Evolutionary conservation across 1,140 invertebrate species (phyloP).

Genomic region (Microplitis mediator): DNA sequence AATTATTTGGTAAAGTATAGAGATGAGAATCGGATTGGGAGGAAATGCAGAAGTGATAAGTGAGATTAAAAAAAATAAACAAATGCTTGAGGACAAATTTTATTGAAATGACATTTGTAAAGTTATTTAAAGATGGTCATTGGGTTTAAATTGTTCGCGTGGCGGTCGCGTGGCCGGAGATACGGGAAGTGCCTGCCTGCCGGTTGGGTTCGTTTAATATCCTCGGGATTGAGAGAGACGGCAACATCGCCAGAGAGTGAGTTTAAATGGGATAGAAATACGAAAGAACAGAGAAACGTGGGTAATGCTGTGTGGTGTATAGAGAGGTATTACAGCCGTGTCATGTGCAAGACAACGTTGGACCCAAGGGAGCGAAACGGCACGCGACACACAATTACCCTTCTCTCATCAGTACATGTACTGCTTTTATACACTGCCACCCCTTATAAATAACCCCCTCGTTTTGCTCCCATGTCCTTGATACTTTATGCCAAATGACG

Average conservation of each 20-base stretch:
- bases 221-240: neutral
- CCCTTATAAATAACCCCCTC: too few relatives aligned
- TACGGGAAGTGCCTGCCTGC: conserved; percentile 33
- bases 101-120: neutral
- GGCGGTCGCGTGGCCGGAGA: conserved; percentile 50
- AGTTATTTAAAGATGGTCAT: conserved; percentile 13
- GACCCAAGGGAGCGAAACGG: conserved; percentile 50
- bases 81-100: neutral
- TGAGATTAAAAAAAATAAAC: neutral
- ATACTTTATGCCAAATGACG: too few relatives aligned
- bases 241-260: neutral
- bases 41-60: neutral
- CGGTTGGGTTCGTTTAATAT: conserved; percentile 22
- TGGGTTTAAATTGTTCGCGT: conserved; percentile 42
- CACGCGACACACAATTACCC: conserved; percentile 48
- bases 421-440: neutral
- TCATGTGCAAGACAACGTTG: conserved; percentile 58
- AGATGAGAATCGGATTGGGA: too few relatives aligned
- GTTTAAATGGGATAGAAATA: conserved; percentile 12
- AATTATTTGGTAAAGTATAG: too few relatives aligned
- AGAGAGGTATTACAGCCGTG: conserved; percentile 42
- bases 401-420: neutral
- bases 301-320: conserved; percentile 28
- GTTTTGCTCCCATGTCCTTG: too few relatives aligned
- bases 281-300: neutral